phyloP scores from a whole-genome alignment of 1,140 invertebrate genomes.

The Drosophila subpulchrella region DNA sequence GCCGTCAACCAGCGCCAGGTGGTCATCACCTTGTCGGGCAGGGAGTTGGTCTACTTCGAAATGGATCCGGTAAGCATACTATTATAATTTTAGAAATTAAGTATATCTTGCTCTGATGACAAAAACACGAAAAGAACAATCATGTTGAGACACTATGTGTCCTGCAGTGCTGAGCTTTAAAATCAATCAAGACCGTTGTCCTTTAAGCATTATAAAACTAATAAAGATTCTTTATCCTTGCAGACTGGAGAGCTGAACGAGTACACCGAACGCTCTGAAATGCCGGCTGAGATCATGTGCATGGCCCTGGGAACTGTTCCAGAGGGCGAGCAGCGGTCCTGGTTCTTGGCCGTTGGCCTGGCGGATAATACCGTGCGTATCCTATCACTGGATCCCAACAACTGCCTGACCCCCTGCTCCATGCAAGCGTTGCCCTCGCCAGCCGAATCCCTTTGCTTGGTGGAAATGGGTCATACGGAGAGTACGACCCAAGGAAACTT shows the following conservation, averaged over 20 bases:
- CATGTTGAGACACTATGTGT: conserved; percentile 84
- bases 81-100: not conserved
- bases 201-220: conserved; percentile 1
- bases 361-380: conserved; percentile 99
- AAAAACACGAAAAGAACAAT: conserved; percentile 84
- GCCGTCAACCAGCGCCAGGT: conserved; percentile 99
- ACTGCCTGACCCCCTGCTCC: conserved; percentile 96
- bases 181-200: not conserved
- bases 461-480: conserved; percentile 91
- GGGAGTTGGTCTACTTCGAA: conserved; percentile 99
- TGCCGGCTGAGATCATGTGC: conserved; percentile 98
- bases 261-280: conserved; percentile 98
- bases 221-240: conserved; percentile 58
- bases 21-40: conserved; percentile 98
- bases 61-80: conserved; percentile 96
- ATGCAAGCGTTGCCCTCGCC: conserved; percentile 99
- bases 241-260: conserved; percentile 99
- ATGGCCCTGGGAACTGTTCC: conserved; percentile 99
- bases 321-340: conserved; percentile 96
- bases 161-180: conserved; percentile 84
- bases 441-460: conserved; percentile 98
- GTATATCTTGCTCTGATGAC: conserved; percentile 69
- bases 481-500: conserved; percentile 82
- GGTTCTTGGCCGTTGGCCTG: conserved; percentile 98
- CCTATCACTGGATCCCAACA: conserved; percentile 97